Base-by-base conservation (phyloP, 2,888 invertebrate species). In the Endomychus coccineus region DNA sequence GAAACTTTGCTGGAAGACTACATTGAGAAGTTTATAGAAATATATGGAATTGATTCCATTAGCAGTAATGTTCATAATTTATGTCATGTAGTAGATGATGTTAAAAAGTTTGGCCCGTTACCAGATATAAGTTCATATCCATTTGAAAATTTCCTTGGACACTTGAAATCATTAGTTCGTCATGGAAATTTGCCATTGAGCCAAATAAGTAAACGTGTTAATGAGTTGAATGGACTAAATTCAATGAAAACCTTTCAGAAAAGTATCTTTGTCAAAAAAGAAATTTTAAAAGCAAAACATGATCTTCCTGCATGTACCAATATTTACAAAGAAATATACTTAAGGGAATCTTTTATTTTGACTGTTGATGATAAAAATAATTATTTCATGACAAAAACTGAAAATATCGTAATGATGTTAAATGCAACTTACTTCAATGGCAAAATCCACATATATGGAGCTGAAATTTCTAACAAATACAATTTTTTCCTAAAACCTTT, bases 61-160 rank as follows among this genome's bases (percentile, higher is more conserved):
- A 29, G 34, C n/a, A 40, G 38, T 10, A 45, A 45, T 38, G 38
- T 40, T 6, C 45, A 45, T 15, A 43, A 41, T 27, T 16, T 43
- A 10, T 41, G 40, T 10, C 43, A 45, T 36, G 29, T 45, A 6
- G 16, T 39, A n/a, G 29, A 41, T 27, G 45, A 45, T 24, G 43
- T 45, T 14, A 38, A 24, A 30, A 38, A 21, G 31, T 45, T 43
- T 40, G 45, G 45, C n/a, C 14, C 17, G 10, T 12, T 43, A 4
- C 24, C 15, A 12, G n/a, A 14, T 11, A 31, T 43, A 9, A 38
- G 34, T n/a, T 15, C 45, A 4, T 39, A 42, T 32, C 31, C 31
- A 16, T 42, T 35, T 31, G 40, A 45, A 33, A 45, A 33, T 21
- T 13, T 16, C 17, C 31, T 45, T 12, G 31, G 38, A 10, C 15